phyloP scores from a whole-genome alignment of 2,113 vertebrate genomes.

The Mesocricetus auratus region DNA sequence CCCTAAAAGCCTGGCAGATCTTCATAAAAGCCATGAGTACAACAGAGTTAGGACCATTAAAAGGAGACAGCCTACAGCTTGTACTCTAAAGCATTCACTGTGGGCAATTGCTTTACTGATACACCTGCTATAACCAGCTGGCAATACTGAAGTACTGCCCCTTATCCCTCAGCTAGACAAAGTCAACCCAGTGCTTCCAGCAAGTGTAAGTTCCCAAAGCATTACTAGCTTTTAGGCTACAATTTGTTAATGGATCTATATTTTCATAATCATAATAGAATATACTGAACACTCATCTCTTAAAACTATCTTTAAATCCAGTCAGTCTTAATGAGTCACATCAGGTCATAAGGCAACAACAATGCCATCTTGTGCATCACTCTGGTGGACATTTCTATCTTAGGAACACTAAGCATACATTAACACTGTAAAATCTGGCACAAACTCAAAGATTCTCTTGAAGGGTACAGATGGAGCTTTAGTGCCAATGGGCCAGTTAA shows the following conservation, averaged over 20 bases:
- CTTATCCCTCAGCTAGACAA: neutral
- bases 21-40: neutral
- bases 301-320: constrained; percentile 19
- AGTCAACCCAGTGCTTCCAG: neutral
- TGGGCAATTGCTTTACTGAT: neutral
- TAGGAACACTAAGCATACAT: neutral
- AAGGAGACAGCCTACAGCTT: neutral
- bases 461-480: neutral
- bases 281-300: neutral
- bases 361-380: neutral
- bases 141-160: neutral
- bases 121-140: constrained; percentile 53
- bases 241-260: neutral
- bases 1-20: constrained; percentile 9
- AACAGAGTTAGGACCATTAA: neutral
- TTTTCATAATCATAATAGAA: neutral
- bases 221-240: neutral
- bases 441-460: neutral
- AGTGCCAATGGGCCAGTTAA: neutral
- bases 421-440: constrained; percentile 1
- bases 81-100: neutral
- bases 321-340: neutral
- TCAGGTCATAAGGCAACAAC: neutral
- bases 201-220: neutral
- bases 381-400: constrained; percentile 14